phyloP scores from a whole-genome alignment of 2,888 invertebrate species.

The Meiosimyza platycephala region DNA sequence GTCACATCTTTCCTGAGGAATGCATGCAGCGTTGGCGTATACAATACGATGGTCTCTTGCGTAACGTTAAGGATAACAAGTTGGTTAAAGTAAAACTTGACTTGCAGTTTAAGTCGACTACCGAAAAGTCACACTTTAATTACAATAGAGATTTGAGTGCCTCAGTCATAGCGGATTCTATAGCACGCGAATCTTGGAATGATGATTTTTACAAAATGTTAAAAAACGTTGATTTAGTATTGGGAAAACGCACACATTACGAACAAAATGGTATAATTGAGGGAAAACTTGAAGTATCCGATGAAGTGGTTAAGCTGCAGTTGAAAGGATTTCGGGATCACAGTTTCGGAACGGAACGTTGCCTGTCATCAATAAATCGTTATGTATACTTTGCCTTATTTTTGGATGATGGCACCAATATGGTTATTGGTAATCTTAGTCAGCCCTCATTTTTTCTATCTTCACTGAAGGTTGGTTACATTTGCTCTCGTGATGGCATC shows the following conservation, averaged over 20 bases:
- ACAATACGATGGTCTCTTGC: slow-evolving; percentile 77
- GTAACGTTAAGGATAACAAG: slow-evolving; percentile 52
- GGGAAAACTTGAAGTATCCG: slow-evolving; percentile 72
- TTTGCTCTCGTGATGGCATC: slow-evolving; percentile 70
- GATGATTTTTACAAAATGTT: slow-evolving; percentile 73
- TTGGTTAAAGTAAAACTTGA: slow-evolving; percentile 72
- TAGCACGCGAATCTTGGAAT: slow-evolving; percentile 82
- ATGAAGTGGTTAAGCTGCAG: slow-evolving; percentile 69
- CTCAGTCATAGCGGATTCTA: slow-evolving; percentile 75
- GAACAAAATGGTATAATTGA: slow-evolving; percentile 80
- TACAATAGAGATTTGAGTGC: slow-evolving; percentile 79
- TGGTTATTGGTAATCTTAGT: slow-evolving; percentile 80
- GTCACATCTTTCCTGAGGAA: slow-evolving; percentile 74
- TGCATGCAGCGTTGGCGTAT: slow-evolving; percentile 83
- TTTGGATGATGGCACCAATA: slow-evolving; percentile 76
- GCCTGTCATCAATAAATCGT: slow-evolving; percentile 80
- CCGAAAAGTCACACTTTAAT: slow-evolving; percentile 72
- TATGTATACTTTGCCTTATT: slow-evolving; percentile 84
- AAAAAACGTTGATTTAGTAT: slow-evolving; percentile 71
- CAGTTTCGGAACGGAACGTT: slow-evolving; percentile 80
- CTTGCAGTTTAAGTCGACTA: slow-evolving; percentile 74
- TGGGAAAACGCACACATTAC: slow-evolving; percentile 77
- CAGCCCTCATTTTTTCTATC: slow-evolving; percentile 72
- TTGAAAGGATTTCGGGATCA: slow-evolving; percentile 83
- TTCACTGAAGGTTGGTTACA: slow-evolving; percentile 75